Evolutionary conservation across 1,140 invertebrate genomes (phyloP), one percentile per base, ranked within the genome.

Genomic region (Steinernema khuongi): DNA sequence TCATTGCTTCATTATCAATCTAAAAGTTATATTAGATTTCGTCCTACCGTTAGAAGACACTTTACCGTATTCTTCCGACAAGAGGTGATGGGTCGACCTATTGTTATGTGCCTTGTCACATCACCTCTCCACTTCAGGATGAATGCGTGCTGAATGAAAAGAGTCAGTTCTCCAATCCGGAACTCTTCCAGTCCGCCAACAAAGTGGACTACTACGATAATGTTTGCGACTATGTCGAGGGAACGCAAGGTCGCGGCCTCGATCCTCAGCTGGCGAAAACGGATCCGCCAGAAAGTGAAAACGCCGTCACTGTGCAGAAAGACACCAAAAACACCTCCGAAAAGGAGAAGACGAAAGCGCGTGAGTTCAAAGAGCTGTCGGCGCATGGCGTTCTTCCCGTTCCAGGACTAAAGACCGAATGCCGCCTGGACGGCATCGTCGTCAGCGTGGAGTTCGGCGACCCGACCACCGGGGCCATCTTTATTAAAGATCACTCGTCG

Each of bases 181-280:
- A 81, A 31, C 71, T 81, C 7, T 85, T 85, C 41, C 28, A 74
- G 22, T 33, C 72, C n/a, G 73, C 75, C 17, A 75, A 71, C n/a
- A 71, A 72, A 28, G 79, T 77, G 26, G 83, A 83, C 50, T 83
- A 83, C 69, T 83, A 81, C 44, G 82, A 83, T 70, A 83, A 83
- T 79, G 74, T 85, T 22, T 85, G 83, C 70, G 83, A 84, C 32
- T 60, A 60, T 60, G 50, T 22, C 2, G 7, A 60, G 2, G 50
- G 50, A 11, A 60, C 50, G 22, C 50, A 60, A 60, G 50, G 50
- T 60, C 50, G 26, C 50, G 50, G 50, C 50, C 50, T 60, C 50
- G 50, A 28, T 41, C 60, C 71, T 18, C n/a, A 11, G 71, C 73
- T 72, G 30, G 7, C 73, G 22, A 74, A 74, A 60, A 14, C 73